phyloP scores from a whole-genome alignment of 2,797 vertebrate species.

The Merluccius polli region DNA sequence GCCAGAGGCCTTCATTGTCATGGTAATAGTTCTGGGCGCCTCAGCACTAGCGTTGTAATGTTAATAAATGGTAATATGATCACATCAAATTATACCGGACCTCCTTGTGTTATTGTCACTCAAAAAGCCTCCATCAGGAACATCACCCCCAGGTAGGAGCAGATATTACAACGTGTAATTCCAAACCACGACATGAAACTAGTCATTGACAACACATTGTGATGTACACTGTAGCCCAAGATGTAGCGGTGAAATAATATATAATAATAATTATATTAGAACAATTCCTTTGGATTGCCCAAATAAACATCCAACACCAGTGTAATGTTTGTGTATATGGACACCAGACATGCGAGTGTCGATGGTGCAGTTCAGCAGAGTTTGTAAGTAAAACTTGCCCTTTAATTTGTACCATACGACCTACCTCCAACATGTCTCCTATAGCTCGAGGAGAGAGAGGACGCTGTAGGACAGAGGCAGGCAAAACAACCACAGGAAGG shows the following conservation, averaged over 20 bases:
- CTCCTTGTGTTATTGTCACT: constrained; percentile 58
- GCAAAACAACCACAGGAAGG: constrained; percentile 65
- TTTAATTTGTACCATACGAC: constrained; percentile 49
- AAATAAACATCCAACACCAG: constrained; percentile 34
- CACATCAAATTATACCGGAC: constrained; percentile 62
- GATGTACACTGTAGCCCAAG: no score
- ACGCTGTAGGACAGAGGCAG: constrained; percentile 67
- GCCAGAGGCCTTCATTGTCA: constrained; percentile 73
- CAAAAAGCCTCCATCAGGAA: constrained; percentile 46
- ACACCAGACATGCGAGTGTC: no score
- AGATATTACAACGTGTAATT: constrained; percentile 34
- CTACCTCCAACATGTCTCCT: constrained; percentile 79
- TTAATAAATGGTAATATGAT: constrained; percentile 71
- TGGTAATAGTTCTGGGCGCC: constrained; percentile 67
- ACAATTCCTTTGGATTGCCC: no score
- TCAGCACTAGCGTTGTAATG: constrained; percentile 51
- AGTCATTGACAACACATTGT: no score
- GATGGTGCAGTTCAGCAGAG: constrained; percentile 35
- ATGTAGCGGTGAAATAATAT: no score
- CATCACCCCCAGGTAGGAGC: constrained; percentile 54
- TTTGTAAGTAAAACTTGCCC: constrained; percentile 47
- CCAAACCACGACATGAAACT: neutral
- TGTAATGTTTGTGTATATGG: constrained; percentile 50
- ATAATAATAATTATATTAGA: no score
- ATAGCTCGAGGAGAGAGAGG: constrained; percentile 72